phyloP scores from a whole-genome alignment of 1,140 invertebrate species.

The Drosophila sturtevanti region DNA sequence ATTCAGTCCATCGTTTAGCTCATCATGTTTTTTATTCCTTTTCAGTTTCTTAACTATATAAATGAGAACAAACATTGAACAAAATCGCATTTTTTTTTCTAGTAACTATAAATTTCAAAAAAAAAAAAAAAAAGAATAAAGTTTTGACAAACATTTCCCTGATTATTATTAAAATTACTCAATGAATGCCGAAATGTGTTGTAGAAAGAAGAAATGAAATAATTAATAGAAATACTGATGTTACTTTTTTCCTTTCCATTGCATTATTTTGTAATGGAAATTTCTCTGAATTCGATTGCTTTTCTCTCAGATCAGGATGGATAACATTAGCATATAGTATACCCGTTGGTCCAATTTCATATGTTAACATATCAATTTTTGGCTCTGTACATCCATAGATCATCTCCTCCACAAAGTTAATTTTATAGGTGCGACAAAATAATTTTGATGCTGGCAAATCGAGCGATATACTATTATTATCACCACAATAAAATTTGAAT shows the following conservation, averaged over 20 bases:
- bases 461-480: neutral
- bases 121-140: too few relatives aligned
- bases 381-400: neutral
- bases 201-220: neutral
- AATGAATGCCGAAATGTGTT: too few relatives aligned
- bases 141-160: neutral
- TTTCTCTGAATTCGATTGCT: neutral
- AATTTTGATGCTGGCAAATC: neutral
- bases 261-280: too few relatives aligned
- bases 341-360: neutral
- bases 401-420: constrained; percentile 13
- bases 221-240: neutral
- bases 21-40: neutral
- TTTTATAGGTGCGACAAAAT: neutral
- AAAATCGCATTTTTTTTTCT: constrained; percentile 38
- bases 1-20: neutral
- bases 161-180: neutral
- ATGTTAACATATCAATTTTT: neutral
- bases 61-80: constrained; percentile 55
- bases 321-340: neutral
- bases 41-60: constrained; percentile 40
- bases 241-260: neutral
- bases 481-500: constrained; percentile 12
- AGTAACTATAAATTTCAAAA: constrained; percentile 14
- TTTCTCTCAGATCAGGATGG: neutral